Evolutionary conservation across 1,140 invertebrate species (phyloP).

Genomic region (Prorops nasuta): DNA sequence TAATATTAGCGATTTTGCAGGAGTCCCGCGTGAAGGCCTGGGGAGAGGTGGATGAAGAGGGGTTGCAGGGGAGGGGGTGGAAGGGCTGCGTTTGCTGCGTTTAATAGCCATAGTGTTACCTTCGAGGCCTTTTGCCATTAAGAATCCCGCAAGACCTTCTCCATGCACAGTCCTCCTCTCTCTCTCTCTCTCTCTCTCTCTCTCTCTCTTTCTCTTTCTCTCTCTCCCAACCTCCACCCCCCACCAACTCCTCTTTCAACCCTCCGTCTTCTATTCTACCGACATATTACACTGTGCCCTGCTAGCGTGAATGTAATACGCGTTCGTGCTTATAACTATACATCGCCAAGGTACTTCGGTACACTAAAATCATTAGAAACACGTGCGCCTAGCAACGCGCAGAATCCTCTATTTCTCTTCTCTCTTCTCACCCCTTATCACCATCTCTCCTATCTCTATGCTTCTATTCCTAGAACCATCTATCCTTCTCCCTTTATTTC

Average conservation of each 20-base stretch:
- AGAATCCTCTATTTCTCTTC: constrained; percentile 31
- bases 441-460: not conserved
- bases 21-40: too few relatives aligned
- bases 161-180: constrained; percentile 21
- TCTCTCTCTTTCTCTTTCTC: constrained; percentile 14
- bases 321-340: constrained; percentile 38
- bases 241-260: constrained; percentile 16
- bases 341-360: constrained; percentile 35
- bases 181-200: constrained; percentile 17
- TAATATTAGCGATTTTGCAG: too few relatives aligned
- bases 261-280: constrained; percentile 26
- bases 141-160: constrained; percentile 50
- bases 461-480: not conserved
- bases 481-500: constrained; percentile 29
- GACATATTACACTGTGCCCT: constrained; percentile 44
- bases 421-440: constrained; percentile 1
- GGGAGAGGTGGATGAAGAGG: not conserved
- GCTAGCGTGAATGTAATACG: constrained; percentile 38
- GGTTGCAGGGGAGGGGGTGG: not conserved
- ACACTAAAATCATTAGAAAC: constrained; percentile 54
- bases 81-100: constrained; percentile 25
- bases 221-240: constrained; percentile 13
- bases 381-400: constrained; percentile 39
- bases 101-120: constrained; percentile 51
- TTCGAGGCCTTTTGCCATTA: constrained; percentile 46